A percentile compares a stretch with the other conserved stretches of the same genome.
Evolutionary conservation across 2,888 invertebrate species (phyloP).

Genomic region (Athripsodes cinereus): DNA sequence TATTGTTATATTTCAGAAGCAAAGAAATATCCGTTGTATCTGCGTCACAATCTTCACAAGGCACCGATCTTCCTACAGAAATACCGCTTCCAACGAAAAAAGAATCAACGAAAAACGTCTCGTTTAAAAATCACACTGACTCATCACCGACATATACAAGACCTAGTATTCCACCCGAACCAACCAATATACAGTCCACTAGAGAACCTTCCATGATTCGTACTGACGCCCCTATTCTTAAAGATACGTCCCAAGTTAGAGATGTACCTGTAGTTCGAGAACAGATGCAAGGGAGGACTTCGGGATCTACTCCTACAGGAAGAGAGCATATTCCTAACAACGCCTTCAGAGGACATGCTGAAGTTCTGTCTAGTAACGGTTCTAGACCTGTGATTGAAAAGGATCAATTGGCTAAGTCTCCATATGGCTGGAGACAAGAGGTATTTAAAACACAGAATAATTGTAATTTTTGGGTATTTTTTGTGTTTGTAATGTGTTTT

Average conservation of each 20-base stretch:
- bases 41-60: conserved; percentile 26
- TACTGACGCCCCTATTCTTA: background rate
- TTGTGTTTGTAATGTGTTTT: too few species aligned
- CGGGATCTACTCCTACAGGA: conserved; percentile 13
- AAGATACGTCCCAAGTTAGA: background rate
- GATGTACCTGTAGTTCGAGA: conserved; percentile 5
- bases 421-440: conserved; percentile 46
- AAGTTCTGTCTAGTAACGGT: conserved; percentile 26
- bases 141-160: conserved; percentile 35
- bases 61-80: conserved; percentile 11
- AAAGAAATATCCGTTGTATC: conserved; percentile 32
- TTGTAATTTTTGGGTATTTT: too few species aligned
- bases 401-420: conserved; percentile 46
- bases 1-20: conserved; percentile 29
- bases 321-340: conserved; percentile 12
- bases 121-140: conserved; percentile 48
- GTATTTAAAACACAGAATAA: conserved; percentile 27
- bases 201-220: background rate
- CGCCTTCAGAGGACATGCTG: conserved; percentile 25
- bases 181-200: background rate
- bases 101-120: conserved; percentile 47
- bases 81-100: conserved; percentile 35
- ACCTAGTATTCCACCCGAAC: background rate
- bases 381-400: conserved; percentile 40
- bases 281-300: background rate